phyloP scores from a whole-genome alignment of 2,888 invertebrate species.

The Andrena minutula region DNA sequence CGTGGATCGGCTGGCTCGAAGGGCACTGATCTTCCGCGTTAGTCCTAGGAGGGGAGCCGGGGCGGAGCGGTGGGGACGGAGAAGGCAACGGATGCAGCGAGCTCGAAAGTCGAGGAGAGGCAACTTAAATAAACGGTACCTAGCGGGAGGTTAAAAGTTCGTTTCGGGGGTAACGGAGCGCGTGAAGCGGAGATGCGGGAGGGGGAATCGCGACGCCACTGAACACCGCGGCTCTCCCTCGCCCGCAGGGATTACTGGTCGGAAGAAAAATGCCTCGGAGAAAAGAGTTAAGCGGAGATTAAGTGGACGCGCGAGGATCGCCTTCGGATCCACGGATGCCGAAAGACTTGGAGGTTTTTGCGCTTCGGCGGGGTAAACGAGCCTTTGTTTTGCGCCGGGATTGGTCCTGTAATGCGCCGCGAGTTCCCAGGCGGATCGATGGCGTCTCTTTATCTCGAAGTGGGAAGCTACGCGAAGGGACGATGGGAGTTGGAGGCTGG shows the following conservation, averaged over 20 bases:
- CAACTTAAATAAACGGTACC: constrained; percentile 6
- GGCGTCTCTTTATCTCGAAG: background rate
- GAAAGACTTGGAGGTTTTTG: background rate
- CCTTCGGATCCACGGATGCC: background rate
- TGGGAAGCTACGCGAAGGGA: too few species aligned
- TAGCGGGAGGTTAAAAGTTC: constrained; percentile 21
- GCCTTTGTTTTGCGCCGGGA: background rate
- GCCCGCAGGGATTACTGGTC: background rate
- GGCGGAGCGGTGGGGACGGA: too few species aligned
- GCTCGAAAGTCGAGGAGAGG: constrained; percentile 1
- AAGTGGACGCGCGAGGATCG: constrained; percentile 13
- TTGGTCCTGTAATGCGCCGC: background rate
- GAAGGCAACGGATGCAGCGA: too few species aligned
- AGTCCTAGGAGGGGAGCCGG: too few species aligned
- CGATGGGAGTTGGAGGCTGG: too few species aligned
- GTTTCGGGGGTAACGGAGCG: background rate
- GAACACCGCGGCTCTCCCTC: background rate
- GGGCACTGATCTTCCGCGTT: too few species aligned
- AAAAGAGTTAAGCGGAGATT: constrained; percentile 9
- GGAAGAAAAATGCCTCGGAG: constrained; percentile 5
- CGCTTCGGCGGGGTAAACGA: background rate
- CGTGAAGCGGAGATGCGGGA: background rate
- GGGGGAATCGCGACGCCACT: background rate
- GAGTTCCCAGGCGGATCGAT: constrained; percentile 7
- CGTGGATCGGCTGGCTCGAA: too few species aligned